These are phyloP conservation scores for Amphimedon queenslandica DNA, from an alignment of 37 sponge, comb jelly and placozoan genomes.

Conservation along the genomic window DNA sequence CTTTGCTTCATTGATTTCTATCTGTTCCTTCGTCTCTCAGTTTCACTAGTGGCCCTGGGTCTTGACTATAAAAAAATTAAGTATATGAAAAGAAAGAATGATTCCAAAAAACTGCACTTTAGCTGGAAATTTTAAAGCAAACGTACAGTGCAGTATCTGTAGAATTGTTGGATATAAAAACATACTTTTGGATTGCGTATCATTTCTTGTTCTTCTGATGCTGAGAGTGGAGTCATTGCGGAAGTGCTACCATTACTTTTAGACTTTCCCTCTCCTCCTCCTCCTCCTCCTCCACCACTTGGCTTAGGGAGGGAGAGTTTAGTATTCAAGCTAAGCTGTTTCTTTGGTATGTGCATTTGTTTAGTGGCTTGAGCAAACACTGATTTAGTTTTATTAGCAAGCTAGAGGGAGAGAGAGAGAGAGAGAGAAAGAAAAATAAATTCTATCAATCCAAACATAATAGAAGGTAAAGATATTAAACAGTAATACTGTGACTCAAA, in stretches of 20 bases:
- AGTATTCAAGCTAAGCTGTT: background rate
- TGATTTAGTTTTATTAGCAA: constrained; percentile 5
- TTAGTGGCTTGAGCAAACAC: constrained; percentile 6
- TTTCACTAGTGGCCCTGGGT: no score
- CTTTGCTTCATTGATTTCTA: no score
- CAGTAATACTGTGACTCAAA: no score
- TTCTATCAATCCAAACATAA: no score
- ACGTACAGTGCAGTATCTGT: no score
- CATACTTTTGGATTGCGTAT: constrained; percentile 1
- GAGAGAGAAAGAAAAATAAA: no score
- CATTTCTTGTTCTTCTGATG: background rate
- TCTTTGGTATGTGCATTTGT: background rate
- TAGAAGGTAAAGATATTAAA: no score
- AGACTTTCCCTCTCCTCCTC: background rate
- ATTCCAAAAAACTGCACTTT: no score
- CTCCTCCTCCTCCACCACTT: background rate
- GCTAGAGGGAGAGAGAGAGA: background rate
- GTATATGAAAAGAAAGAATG: no score
- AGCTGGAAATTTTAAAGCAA: no score
- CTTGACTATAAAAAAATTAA: no score
- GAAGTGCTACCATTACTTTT: background rate
- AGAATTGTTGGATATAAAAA: background rate
- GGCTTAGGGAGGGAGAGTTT: background rate
- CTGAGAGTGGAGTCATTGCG: background rate
- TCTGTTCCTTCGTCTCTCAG: no score